Conservation (phyloP, 2,888 invertebrate species). For the Caenorhabditis doughertyi region DNA sequence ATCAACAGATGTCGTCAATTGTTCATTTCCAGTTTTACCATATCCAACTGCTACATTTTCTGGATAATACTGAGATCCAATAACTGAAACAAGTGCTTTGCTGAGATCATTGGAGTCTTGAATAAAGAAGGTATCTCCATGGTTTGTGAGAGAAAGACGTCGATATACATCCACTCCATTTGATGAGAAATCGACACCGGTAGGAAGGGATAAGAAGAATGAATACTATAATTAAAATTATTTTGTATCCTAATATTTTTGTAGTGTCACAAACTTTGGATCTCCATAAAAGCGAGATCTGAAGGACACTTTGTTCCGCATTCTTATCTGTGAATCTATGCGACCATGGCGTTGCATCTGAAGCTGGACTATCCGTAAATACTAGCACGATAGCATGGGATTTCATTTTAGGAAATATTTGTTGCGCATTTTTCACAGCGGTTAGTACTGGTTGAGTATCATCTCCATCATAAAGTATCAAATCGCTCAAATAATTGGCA, state of each 20-base stretch:
- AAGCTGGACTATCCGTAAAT: constrained; percentile 52
- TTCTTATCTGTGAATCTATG: constrained; percentile 55
- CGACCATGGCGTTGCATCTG: constrained; percentile 42
- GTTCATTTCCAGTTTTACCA: not conserved
- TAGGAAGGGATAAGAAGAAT: constrained; percentile 23
- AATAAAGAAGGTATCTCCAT: constrained; percentile 37
- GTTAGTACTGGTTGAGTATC: constrained; percentile 49
- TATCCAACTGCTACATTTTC: constrained; percentile 51
- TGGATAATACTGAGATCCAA: constrained; percentile 34
- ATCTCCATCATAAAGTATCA: constrained; percentile 46
- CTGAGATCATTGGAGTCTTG: constrained; percentile 9
- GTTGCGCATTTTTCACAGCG: constrained; percentile 48
- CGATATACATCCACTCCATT: constrained; percentile 41
- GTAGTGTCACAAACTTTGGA: constrained; percentile 33
- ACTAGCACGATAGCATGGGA: constrained; percentile 49
- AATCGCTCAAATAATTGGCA: constrained; percentile 5
- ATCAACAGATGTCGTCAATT: constrained; percentile 17
- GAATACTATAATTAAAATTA: constrained; percentile 6
- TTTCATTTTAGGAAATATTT: constrained; percentile 50
- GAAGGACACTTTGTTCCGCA: constrained; percentile 45
- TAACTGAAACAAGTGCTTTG: constrained; percentile 21
- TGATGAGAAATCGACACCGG: constrained; percentile 10
- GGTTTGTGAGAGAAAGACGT: constrained; percentile 35
- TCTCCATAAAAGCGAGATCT: constrained; percentile 64
- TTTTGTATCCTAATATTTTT: not conserved